Conservation (phyloP, 2,113 vertebrate species). For the Phaethon lepturus region DNA sequence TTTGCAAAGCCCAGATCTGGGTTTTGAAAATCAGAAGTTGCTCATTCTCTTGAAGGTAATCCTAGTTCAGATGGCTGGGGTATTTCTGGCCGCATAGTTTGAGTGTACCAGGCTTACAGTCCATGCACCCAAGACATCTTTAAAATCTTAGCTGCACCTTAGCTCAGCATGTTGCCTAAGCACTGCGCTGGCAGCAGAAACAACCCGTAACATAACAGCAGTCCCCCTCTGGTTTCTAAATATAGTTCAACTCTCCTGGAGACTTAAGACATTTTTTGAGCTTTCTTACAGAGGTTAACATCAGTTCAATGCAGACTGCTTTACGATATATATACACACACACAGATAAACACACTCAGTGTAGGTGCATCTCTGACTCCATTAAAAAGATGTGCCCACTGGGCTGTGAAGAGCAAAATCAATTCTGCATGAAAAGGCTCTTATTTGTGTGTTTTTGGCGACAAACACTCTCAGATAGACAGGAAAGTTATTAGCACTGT, state of each 20-base stretch:
- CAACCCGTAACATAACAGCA: not conserved
- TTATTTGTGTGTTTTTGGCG: not conserved
- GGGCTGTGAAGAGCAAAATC: constrained; percentile 3
- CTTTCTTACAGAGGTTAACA: not conserved
- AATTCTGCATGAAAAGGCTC: constrained; percentile 34
- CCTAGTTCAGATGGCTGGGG: not conserved
- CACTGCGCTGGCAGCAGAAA: not conserved
- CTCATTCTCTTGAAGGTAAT: not conserved
- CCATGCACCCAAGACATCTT: not conserved
- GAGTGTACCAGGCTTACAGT: not conserved
- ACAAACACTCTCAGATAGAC: not conserved
- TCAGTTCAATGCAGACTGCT: not conserved
- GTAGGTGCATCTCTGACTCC: not conserved
- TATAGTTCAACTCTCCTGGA: not conserved
- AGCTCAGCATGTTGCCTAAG: not conserved
- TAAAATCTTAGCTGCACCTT: not conserved
- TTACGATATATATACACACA: not conserved
- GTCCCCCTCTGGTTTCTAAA: not conserved
- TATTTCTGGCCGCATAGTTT: not conserved
- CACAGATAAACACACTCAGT: not conserved
- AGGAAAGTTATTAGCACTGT: not conserved
- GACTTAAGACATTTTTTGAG: not conserved
- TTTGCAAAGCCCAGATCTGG: not conserved
- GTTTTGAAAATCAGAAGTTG: not conserved
- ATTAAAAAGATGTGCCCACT: not conserved